phyloP scores from a whole-genome alignment of 2,888 invertebrate genomes.

The Thymelicus lineola region DNA sequence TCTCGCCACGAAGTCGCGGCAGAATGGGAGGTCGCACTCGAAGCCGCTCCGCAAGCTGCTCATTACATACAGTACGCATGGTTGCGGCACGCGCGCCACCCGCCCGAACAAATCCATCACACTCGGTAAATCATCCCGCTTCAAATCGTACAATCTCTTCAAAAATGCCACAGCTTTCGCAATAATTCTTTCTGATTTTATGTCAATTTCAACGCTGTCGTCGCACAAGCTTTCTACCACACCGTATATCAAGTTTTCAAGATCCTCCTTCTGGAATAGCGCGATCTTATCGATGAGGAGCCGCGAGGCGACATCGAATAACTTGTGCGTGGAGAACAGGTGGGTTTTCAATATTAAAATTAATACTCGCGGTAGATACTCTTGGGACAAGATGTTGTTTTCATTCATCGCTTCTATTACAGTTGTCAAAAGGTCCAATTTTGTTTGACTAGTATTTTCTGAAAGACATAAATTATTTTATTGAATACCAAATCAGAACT shows the following conservation, averaged over 20 bases:
- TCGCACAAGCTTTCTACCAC: slow-evolving; percentile 42
- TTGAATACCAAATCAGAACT: background rate
- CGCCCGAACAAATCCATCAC: slow-evolving; percentile 50
- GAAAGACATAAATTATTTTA: slow-evolving; percentile 45
- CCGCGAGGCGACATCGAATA: slow-evolving; percentile 51
- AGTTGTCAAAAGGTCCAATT: slow-evolving; percentile 55
- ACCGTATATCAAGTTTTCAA: slow-evolving; percentile 37
- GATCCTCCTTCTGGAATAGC: slow-evolving; percentile 48
- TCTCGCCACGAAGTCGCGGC: background rate
- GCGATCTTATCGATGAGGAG: slow-evolving; percentile 57
- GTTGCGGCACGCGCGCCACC: slow-evolving; percentile 33
- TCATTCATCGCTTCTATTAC: slow-evolving; percentile 54
- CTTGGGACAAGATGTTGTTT: slow-evolving; percentile 53
- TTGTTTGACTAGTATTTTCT: slow-evolving; percentile 53
- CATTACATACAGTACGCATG: background rate
- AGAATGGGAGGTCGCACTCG: background rate
- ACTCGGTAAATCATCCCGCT: slow-evolving; percentile 40
- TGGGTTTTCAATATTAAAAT: slow-evolving; percentile 47
- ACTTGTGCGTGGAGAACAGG: slow-evolving; percentile 38
- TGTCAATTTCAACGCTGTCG: slow-evolving; percentile 38
- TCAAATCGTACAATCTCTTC: slow-evolving; percentile 12
- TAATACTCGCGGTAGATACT: slow-evolving; percentile 53
- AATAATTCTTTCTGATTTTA: slow-evolving; percentile 48
- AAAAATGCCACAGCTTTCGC: slow-evolving; percentile 40
- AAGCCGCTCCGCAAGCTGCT: slow-evolving; percentile 1